Evolutionary conservation across 1,140 invertebrate species (phyloP).

Genomic region (Latrodectus geometricus): DNA sequence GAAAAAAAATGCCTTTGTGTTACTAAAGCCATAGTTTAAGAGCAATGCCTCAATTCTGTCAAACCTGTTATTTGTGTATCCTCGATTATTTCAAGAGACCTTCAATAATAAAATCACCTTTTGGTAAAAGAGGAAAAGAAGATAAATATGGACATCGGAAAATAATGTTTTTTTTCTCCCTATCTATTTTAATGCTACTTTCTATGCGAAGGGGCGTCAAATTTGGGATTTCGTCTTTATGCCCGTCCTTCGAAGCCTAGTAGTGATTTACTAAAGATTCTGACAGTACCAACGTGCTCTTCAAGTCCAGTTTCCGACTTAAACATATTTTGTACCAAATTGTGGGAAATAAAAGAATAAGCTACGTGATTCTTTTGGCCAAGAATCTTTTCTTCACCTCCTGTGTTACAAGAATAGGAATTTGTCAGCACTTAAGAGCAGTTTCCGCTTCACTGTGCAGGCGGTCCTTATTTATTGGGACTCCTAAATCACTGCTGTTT

Average conservation of each 20-base stretch:
- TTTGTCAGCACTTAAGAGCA: conserved; percentile 39
- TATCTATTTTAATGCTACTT: conserved; percentile 32
- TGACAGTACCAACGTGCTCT: too few species aligned
- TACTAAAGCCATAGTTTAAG: too few species aligned
- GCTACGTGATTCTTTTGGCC: neutral
- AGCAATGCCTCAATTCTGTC: too few species aligned
- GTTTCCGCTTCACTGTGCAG: conserved; percentile 26
- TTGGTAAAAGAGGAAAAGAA: neutral
- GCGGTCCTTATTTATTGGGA: too few species aligned
- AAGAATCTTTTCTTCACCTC: neutral
- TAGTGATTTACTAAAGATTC: neutral
- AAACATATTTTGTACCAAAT: too few species aligned
- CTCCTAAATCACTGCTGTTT: too few species aligned
- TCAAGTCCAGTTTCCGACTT: too few species aligned
- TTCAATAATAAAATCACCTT: too few species aligned
- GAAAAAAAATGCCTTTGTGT: too few species aligned
- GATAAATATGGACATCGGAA: conserved; percentile 33
- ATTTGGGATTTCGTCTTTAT: conserved; percentile 55
- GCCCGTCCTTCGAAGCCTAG: conserved; percentile 42
- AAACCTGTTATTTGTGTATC: too few species aligned
- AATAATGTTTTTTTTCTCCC: conserved; percentile 23
- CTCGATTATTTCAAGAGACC: too few species aligned
- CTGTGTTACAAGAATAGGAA: conserved; percentile 36
- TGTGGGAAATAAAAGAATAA: too few species aligned
- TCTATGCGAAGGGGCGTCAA: conserved; percentile 39